Evolutionary conservation across 2,888 invertebrate genomes (phyloP), one percentile per base, ranked within the genome.

Genomic region (Pammene aurita): DNA sequence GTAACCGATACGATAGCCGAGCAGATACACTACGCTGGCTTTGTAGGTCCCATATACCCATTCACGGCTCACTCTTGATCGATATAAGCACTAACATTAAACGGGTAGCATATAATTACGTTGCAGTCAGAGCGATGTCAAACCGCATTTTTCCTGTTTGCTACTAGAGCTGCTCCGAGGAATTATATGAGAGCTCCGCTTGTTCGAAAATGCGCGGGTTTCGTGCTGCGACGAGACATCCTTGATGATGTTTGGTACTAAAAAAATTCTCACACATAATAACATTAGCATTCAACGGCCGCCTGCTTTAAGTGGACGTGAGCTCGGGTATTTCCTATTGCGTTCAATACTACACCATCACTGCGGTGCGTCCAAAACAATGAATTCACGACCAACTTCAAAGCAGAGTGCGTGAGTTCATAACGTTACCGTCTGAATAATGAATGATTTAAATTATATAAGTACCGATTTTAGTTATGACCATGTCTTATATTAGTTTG

Each of bases 321-420:
- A 89, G 85, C 85, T 86, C 87, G 88, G 89, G 88, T 87, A 87
- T 89, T 90, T 88, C 82, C 85, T 89, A 88, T 84, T 86, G 86
- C 87, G 88, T 88, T 85, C 86, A 87, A 89, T 90, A 89, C 88
- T 87, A 88, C 86, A 86, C 86, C 84, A 82, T n/a, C n/a, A n/a
- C n/a, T n/a, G n/a, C n/a, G n/a, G 83, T 81, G 83, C 83, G 84
- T 87, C 84, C 87, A 85, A 90, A 89, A 91, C 90, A 91, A 91
- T 90, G 86, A 89, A 87, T 86, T 87, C 90, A 91, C 85, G 88
- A 89, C 84, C 87, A 88, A 88, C 86, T 87, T 84, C 86, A 86
- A 86, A 75, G 54, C 71, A 44, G 73, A 74, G 81, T 82, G 87
- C 85, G 87, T 85, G 84, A 82, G 87, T 81, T 80, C 74, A 77